Evolutionary conservation across 2,888 invertebrate species (phyloP), one percentile per base, ranked within the genome.

Genomic region (Muscina levida): DNA sequence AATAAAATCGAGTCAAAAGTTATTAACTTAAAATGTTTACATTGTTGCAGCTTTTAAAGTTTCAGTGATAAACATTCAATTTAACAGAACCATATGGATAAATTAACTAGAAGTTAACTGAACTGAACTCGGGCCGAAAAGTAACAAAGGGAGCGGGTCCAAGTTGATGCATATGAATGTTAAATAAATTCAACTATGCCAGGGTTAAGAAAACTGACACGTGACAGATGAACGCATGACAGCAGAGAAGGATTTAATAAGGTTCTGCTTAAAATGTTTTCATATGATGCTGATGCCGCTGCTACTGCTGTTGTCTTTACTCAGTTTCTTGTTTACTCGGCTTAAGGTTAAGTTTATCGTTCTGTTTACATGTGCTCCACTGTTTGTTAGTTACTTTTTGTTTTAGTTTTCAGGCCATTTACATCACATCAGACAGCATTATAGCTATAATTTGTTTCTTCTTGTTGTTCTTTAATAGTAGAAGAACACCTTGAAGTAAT

Each of bases 401-500:
- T n/a, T n/a, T n/a, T n/a, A n/a, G n/a, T n/a, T n/a, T n/a, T n/a
- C n/a, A n/a, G n/a, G n/a, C n/a, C n/a, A n/a, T n/a, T n/a, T n/a
- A n/a, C n/a, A n/a, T n/a, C n/a, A n/a, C n/a, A n/a, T n/a, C n/a
- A n/a, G n/a, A n/a, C n/a, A n/a, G n/a, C n/a, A n/a, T n/a, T n/a
- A n/a, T n/a, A n/a, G n/a, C n/a, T n/a, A n/a, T n/a, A n/a, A n/a
- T n/a, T n/a, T n/a, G n/a, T n/a, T n/a, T n/a, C n/a, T n/a, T n/a
- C n/a, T n/a, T n/a, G n/a, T n/a, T n/a, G n/a, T n/a, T n/a, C n/a
- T n/a, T n/a, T n/a, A n/a, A 22, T 8, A 70, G 56, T 19, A 56
- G 24, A 42, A 70, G 56, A 57, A 46, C 17, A 57, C 44, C 70
- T 57, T 70, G 70, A 24, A 70, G 57, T 56, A n/a, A 44, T 57